These are phyloP conservation scores for Orcinus orca DNA, from an alignment of 2,113 vertebrate genomes.

Conservation along the genomic window DNA sequence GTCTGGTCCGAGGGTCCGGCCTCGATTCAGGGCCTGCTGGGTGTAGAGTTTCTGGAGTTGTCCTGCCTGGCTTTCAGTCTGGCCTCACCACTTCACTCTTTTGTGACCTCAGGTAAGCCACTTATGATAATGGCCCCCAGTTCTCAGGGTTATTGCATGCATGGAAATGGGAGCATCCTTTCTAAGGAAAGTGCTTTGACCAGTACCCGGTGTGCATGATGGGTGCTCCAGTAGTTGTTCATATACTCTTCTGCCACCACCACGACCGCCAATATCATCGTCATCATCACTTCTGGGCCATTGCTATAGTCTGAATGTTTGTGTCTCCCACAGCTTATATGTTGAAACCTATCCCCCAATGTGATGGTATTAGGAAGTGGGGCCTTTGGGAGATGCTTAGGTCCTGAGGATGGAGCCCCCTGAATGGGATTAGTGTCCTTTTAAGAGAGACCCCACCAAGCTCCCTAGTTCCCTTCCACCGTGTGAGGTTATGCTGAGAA, in stretches of 20 bases:
- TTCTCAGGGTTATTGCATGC: background rate
- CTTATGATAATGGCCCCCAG: background rate
- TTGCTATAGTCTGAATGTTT: background rate
- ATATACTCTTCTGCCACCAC: accelerated
- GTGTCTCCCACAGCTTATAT: background rate
- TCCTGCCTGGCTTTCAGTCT: background rate
- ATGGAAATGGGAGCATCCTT: background rate
- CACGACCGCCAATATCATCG: accelerated
- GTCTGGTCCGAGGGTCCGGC: background rate
- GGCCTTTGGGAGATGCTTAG: background rate
- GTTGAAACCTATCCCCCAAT: background rate
- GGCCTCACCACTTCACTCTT: background rate
- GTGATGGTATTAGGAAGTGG: background rate
- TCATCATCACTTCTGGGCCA: background rate
- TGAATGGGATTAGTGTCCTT: background rate
- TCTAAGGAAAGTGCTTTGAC: accelerated
- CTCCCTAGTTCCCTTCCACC: background rate
- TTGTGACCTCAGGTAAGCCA: background rate
- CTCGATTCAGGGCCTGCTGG: background rate
- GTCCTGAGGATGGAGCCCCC: background rate
- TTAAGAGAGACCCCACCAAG: background rate
- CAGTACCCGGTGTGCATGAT: background rate
- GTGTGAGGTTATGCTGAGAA: background rate
- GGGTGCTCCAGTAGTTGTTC: accelerated
- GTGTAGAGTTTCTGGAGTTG: background rate